Evolutionary conservation across 2,888 invertebrate species (phyloP), one percentile per base, ranked within the genome.

Genomic region (Epinotia nisella): DNA sequence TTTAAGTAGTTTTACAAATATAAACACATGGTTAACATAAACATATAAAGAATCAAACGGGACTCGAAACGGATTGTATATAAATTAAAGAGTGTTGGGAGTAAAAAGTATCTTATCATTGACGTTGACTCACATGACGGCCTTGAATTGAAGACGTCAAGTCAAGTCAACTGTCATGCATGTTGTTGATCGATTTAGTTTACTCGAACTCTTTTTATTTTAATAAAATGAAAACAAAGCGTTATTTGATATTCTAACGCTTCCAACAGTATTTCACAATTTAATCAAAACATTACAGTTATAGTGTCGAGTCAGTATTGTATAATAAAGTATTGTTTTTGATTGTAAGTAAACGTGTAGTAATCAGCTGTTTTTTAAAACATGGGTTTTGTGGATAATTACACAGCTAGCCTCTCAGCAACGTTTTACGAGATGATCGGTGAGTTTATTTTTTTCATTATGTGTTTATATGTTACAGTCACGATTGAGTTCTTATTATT

Each of bases 341-440:
- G 67, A 39, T 69, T 21, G 41, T 53, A 68, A 69, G 55, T 49
- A 39, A 67, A 68, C 39, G 62, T 64, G 69, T 19, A 64, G 73
- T 77, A 75, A 79, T 83, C 80, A 81, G 81, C 80, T 82, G 81
- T 78, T 79, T 49, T 70, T 61, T 21, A 51, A 67, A 87, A 83
- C 80, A 92, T 92, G 92, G 83, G 86, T 79, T 87, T 88, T 86
- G 81, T 88, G 81, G 89, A 90, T 77, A 90, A 91, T 78, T 92
- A 90, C 78, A 90, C 90, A 4, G 85, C 90, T 69, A 91, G 88
- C 78, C 71, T 93, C 53, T 90, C 90, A 11, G 85, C 90, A 69
- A 91, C 88, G 76, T 71, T 93, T 55, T 92, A 93, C 78, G 88
- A 92, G 81, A 88, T 92, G 75, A 86, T 93, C 67, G 90, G 93